phyloP scores from a whole-genome alignment of 2,888 invertebrate species.

The Rambutsinella grinnellia region DNA sequence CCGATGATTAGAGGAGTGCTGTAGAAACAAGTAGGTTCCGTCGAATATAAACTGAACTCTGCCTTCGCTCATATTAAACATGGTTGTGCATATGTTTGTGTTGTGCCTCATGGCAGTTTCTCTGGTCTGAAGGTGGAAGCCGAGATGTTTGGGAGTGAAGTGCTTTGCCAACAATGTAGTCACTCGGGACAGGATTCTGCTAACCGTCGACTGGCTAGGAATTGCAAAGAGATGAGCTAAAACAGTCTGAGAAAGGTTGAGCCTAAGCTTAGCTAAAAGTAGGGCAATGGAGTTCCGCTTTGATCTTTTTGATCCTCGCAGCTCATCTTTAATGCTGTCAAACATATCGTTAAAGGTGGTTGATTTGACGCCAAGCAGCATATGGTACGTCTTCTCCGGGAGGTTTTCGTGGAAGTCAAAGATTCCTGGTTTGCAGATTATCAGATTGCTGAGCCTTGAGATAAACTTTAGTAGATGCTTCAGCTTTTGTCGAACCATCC shows the following conservation, averaged over 20 bases:
- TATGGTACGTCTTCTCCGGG: too few species aligned
- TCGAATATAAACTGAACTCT: neutral
- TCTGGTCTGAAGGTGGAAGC: neutral
- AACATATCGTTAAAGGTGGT: too few species aligned
- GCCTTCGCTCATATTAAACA: neutral
- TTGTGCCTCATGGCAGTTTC: neutral
- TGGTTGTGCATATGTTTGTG: neutral
- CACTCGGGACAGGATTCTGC: neutral
- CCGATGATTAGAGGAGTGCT: neutral
- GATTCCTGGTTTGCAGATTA: too few species aligned
- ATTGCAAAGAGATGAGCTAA: neutral
- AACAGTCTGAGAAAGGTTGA: neutral
- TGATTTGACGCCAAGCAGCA: too few species aligned
- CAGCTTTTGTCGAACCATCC: too few species aligned
- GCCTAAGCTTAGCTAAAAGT: neutral
- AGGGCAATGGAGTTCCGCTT: neutral
- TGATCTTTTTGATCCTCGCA: too few species aligned
- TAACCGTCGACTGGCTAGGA: neutral
- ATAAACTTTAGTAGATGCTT: too few species aligned
- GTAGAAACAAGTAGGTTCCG: constrained; percentile 1
- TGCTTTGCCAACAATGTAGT: neutral
- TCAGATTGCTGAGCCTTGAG: too few species aligned
- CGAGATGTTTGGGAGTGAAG: neutral
- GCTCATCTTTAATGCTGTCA: too few species aligned
- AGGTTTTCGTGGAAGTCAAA: too few species aligned